Conservation (phyloP, 2,888 invertebrate genomes). For the Agapetus fuscipes region DNA sequence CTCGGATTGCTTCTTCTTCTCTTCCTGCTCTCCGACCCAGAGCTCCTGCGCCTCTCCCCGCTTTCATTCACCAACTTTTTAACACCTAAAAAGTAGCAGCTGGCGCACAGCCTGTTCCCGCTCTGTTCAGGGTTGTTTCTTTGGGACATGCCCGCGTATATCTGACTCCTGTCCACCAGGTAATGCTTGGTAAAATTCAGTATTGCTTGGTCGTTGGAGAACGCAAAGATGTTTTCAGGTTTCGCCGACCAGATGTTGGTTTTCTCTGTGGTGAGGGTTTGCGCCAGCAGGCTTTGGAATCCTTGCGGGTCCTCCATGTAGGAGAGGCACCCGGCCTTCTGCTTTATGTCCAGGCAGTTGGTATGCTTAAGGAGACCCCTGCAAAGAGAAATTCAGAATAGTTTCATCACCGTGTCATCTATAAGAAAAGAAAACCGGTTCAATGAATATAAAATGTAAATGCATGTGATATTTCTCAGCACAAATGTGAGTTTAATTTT, state of each 20-base stretch:
- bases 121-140: constrained; percentile 1
- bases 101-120: constrained; percentile 23
- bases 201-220: constrained; percentile 63
- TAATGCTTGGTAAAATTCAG: constrained; percentile 62
- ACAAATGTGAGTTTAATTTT: too few species aligned
- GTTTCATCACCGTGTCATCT: background rate
- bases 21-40: constrained; percentile 21
- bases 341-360: constrained; percentile 74
- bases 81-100: constrained; percentile 22
- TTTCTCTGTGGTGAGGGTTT: constrained; percentile 67
- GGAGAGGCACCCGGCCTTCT: constrained; percentile 80
- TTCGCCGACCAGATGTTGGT: constrained; percentile 58
- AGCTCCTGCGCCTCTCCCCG: constrained; percentile 1
- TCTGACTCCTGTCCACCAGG: constrained; percentile 28
- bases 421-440: background rate
- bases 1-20: constrained; percentile 24
- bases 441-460: background rate
- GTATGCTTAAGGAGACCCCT: constrained; percentile 58
- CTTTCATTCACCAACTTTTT: constrained; percentile 16
- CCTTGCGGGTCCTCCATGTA: constrained; percentile 79
- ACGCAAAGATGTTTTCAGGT: constrained; percentile 59
- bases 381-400: constrained; percentile 22
- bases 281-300: constrained; percentile 66
- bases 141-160: background rate
- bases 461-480: too few species aligned